Evolutionary conservation across 2,797 vertebrate genomes (phyloP).

Genomic region (Danio kyathit): DNA sequence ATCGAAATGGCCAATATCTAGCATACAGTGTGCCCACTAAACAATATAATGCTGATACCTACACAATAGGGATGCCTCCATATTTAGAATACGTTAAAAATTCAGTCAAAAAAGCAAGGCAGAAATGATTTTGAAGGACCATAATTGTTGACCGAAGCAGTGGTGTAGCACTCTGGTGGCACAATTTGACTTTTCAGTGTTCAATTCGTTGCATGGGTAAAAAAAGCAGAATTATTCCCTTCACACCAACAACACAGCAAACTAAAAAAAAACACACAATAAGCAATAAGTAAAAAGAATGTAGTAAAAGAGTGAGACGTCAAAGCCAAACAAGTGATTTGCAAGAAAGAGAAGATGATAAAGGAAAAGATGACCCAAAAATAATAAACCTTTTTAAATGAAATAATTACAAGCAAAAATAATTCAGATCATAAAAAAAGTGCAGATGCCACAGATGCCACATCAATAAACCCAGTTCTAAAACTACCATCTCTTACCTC

Average conservation of each 20-base stretch:
- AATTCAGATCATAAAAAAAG: background rate
- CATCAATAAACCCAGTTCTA: background rate
- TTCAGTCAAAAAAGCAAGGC: too few relatives aligned
- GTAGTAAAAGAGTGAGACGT: background rate
- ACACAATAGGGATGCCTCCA: background rate
- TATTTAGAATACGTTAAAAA: too few relatives aligned
- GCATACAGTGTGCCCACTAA: too few relatives aligned
- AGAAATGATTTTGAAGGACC: too few relatives aligned
- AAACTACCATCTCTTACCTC: conserved; percentile 64
- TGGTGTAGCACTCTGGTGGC: too few relatives aligned
- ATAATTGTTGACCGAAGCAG: too few relatives aligned
- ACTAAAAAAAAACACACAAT: background rate
- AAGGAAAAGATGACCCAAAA: background rate
- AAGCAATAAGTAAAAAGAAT: conserved; percentile 18
- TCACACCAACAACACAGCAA: conserved; percentile 12
- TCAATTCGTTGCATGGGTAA: background rate
- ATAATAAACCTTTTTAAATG: background rate
- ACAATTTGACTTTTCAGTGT: too few relatives aligned
- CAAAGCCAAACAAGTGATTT: background rate
- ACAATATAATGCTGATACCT: background rate
- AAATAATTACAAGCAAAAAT: conserved; percentile 6
- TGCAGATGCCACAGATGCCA: background rate
- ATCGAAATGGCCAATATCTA: background rate
- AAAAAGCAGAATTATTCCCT: background rate
- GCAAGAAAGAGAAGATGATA: background rate